Percentiles rank a stretch among this genome's conserved stretches.
Evolutionary conservation across 2,797 vertebrate species (phyloP).

Genomic region (Varecia variegata): DNA sequence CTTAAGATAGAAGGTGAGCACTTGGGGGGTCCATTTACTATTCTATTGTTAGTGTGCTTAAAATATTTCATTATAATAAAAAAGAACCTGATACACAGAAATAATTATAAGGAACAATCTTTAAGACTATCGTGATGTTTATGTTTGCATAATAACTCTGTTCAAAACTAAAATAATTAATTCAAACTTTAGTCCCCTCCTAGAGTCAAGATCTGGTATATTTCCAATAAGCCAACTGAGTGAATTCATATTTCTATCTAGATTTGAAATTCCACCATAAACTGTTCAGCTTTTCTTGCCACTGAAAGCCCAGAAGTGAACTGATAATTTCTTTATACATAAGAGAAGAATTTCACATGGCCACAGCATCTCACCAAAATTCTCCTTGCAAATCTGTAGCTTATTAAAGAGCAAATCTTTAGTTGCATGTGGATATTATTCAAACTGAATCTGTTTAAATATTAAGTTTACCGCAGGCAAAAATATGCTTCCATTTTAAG

Average conservation of each 20-base stretch:
- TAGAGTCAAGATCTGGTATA: neutral
- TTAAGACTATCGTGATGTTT: neutral
- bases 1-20: neutral
- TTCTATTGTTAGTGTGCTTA: neutral
- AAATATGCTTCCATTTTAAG: constrained; percentile 12
- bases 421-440: neutral
- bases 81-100: neutral
- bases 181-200: neutral
- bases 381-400: neutral
- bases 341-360: neutral
- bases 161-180: constrained; percentile 15
- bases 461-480: constrained; percentile 44
- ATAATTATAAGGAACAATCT: neutral
- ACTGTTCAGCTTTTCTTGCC: neutral
- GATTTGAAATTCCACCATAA: neutral
- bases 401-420: neutral
- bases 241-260: neutral
- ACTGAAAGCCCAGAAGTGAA: neutral
- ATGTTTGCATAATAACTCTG: neutral
- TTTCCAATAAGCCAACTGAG: neutral
- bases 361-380: neutral
- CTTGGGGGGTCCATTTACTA: neutral
- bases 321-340: neutral
- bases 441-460: constrained; percentile 40
- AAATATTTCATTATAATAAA: constrained; percentile 31